Evolutionary conservation across 1,140 invertebrate genomes (phyloP), one percentile per base, ranked within the genome.

Genomic region (Stenopsyche tienmushanensis): DNA sequence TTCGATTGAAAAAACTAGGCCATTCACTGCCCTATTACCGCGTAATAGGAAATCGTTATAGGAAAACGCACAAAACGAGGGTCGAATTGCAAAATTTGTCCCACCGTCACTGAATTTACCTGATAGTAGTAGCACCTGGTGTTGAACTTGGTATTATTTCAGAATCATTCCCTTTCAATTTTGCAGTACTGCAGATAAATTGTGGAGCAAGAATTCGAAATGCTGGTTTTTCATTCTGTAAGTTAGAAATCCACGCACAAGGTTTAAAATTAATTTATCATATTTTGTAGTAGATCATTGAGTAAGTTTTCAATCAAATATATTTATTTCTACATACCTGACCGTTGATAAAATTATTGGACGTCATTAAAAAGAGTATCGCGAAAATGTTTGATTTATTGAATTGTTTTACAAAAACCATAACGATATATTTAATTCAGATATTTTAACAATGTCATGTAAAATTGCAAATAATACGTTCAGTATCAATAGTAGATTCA

Each of bases 121-220:
- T 66, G 13, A 70, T 70, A 39, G 60, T 70, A 10, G 68, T 70
- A 10, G 60, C 55, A 50, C 62, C 64, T 8, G 68, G 60, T 13
- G 20, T n/a, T 15, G 59, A 24, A 23, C 10, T 44, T 9, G 59
- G 29, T 5, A 52, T 1, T 23, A 15, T 15, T 20, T 58, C 23
- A 9, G 21, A 9, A 26, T 66, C 45, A 20, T 47, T 41, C 1
- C n/a, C 24, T n/a, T 60, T 41, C 3, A 25, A 17, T 57, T 70
- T 70, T 15, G 58, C 25, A 20, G 58, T 13, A 15, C 59, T 41
- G 52, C 68, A 70, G 45, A 70, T 70, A 45, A 70, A 70, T 47
- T 70, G 68, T 23, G 68, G 68, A 2, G 68, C 68, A 1, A 70
- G 50, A 64, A 70, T 66, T 29, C 62, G 41, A 52, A 70, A 66